Evolutionary conservation across 2,113 vertebrate genomes (phyloP).

Genomic region (Lagenorhynchus albirostris): DNA sequence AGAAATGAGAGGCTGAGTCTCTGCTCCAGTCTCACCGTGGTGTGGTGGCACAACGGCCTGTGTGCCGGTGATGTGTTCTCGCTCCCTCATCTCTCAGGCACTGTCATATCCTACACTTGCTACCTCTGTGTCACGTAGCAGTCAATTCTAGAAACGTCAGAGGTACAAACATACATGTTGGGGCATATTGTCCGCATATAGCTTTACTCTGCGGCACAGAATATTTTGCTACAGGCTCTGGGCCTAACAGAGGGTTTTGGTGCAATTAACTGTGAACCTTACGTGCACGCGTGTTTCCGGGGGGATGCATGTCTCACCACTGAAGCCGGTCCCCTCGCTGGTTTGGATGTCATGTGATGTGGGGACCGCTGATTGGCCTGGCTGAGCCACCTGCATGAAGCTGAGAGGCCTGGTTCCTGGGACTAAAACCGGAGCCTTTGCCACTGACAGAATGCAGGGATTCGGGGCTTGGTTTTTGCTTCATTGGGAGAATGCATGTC

Average conservation of each 20-base stretch:
- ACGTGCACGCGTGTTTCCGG: fast-evolving
- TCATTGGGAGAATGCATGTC: fast-evolving
- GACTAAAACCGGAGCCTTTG: not conserved
- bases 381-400: not conserved
- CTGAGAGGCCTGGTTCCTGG: fast-evolving
- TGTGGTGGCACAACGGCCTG: fast-evolving
- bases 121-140: fast-evolving
- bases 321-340: fast-evolving
- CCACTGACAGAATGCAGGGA: fast-evolving
- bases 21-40: fast-evolving
- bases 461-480: not conserved
- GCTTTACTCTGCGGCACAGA: fast-evolving
- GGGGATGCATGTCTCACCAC: fast-evolving
- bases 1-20: not conserved
- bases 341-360: not conserved
- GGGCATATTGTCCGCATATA: fast-evolving
- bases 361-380: not conserved
- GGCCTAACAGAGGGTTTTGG: not conserved
- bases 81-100: not conserved
- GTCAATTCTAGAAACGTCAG: not conserved
- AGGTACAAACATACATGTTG: fast-evolving
- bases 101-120: not conserved
- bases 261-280: fast-evolving
- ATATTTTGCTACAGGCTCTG: not conserved
- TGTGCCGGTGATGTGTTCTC: not conserved